Conservation (phyloP, 35 echinoderm and acorn worm species). For the Amphiura filiformis region DNA sequence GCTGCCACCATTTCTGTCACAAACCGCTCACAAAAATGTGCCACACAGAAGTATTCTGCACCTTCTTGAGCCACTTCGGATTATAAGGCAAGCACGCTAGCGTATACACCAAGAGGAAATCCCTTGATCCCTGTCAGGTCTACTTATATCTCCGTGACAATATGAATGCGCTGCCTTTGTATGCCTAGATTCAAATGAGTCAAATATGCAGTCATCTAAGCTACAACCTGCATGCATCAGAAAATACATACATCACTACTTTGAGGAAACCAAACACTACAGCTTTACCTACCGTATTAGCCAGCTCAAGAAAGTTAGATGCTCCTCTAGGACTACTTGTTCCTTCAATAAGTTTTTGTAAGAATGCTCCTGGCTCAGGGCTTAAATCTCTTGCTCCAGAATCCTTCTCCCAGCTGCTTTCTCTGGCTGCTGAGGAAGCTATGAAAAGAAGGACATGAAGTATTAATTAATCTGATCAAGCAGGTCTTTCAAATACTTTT, state of each 20-base stretch:
- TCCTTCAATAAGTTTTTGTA: slow-evolving; percentile 80
- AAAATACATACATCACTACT: background rate
- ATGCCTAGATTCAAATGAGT: background rate
- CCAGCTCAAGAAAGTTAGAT: slow-evolving; percentile 54
- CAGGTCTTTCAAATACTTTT: too few relatives aligned
- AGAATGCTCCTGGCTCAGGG: slow-evolving; percentile 75
- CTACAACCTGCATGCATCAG: background rate
- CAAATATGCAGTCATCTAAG: background rate
- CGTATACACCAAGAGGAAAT: too few relatives aligned
- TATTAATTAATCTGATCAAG: background rate
- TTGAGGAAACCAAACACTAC: background rate
- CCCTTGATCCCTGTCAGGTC: too few relatives aligned
- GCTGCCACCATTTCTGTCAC: too few relatives aligned
- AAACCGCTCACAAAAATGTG: too few relatives aligned
- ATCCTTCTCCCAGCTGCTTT: slow-evolving; percentile 75
- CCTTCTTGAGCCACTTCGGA: too few relatives aligned
- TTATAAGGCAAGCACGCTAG: too few relatives aligned
- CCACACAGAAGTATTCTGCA: too few relatives aligned
- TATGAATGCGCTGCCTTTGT: too few relatives aligned
- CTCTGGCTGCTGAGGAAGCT: slow-evolving; percentile 66
- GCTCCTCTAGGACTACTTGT: slow-evolving; percentile 31
- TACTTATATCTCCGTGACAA: too few relatives aligned
- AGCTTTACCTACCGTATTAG: slow-evolving; percentile 65
- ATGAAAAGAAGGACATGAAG: too few relatives aligned
- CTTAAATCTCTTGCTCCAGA: slow-evolving; percentile 87